Evolutionary conservation across 2,888 invertebrate species (phyloP), one percentile per base, ranked within the genome.

Genomic region (Synanthedon myopaeformis): DNA sequence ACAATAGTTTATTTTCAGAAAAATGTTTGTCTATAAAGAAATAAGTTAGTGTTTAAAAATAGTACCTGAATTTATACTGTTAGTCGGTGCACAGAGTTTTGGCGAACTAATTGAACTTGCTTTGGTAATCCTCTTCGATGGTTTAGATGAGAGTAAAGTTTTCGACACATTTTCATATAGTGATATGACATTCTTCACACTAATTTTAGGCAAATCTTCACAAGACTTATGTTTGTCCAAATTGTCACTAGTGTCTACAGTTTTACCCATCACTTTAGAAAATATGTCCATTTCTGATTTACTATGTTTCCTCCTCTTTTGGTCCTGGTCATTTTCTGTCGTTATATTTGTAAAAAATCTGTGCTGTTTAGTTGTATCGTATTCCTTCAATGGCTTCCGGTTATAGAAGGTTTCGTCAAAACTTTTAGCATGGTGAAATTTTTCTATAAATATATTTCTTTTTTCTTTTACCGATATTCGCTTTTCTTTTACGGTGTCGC

Each of bases 281-380:
- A 86, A 87, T 61, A 87, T 82, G 55, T 87, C 87, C 85, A 82
- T 84, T 71, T 87, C 87, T 19, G 87, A 87, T 66, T 79, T 86
- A 59, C 87, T 87, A 41, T 63, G 62, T 52, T 64, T 68, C 52
- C 63, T 57, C 49, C 63, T 56, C 8, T 64, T 56, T 14, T 58
- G 58, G 54, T 54, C 64, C 19, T 61, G 65, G 51, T 64, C 67
- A 4, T 62, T 59, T 51, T 69, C 63, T 57, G 62, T 64, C 49
- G 60, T 56, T 52, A 60, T 70, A 51, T 61, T 64, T 6, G 66
- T 62, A 45, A 61, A n/a, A n/a, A n/a, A 59, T 41, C 23, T 49
- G 61, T 60, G 35, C 35, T 35, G 8, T 60, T 64, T 57, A 56
- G 51, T 56, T 56, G 56, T 52, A 53, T 19, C 49, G 3, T 12